phyloP scores from a whole-genome alignment of 2,113 vertebrate species.

The Jacana jacana region DNA sequence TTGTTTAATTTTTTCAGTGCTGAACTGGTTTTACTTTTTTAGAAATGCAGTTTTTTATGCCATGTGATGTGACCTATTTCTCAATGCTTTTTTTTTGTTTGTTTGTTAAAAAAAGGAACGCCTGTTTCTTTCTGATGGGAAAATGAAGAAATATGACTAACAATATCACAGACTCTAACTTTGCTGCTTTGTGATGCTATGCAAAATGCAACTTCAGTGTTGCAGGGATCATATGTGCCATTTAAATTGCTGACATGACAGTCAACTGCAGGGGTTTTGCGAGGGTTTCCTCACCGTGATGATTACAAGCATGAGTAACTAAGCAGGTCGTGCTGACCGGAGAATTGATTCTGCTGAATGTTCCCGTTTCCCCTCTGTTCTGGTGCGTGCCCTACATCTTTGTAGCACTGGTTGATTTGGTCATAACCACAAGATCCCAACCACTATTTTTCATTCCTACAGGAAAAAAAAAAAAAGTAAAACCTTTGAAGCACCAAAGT shows the following conservation, averaged over 20 bases:
- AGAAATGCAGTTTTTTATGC: neutral
- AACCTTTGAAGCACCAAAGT: neutral
- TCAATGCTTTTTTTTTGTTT: neutral
- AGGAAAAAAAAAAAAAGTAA: neutral
- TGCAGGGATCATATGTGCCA: neutral
- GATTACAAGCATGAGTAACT: neutral
- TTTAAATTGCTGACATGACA: neutral
- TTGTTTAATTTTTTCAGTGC: neutral
- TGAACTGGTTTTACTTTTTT: neutral
- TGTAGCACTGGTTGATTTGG: neutral
- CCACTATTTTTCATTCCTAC: neutral
- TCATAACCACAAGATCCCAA: neutral
- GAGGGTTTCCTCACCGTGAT: neutral
- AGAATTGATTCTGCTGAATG: neutral
- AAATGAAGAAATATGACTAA: neutral
- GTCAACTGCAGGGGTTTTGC: neutral
- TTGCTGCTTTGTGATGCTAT: neutral
- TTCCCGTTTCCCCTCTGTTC: neutral
- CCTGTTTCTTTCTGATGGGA: neutral
- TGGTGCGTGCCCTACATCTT: neutral
- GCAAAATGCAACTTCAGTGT: neutral
- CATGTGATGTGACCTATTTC: neutral
- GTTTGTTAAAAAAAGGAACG: neutral
- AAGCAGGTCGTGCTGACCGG: neutral
- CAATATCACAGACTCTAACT: neutral